Evolutionary conservation across 2,113 vertebrate genomes (phyloP), one percentile per base, ranked within the genome.

Genomic region (Ameiurus melas): DNA sequence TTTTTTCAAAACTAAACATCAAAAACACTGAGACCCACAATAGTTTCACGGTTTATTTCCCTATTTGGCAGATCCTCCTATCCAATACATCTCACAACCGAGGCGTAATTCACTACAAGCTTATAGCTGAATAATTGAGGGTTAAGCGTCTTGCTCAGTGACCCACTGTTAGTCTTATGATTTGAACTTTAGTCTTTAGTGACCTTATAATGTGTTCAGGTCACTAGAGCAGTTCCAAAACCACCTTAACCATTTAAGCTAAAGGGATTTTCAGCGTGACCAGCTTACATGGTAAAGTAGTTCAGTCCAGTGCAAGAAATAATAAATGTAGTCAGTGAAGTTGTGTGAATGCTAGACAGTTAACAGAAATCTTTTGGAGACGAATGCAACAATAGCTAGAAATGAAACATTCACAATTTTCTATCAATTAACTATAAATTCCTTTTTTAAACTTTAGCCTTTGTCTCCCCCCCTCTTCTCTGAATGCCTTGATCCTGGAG

Each of bases 241-340:
- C 81, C 81, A 64, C 20, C 5, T 30, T 83, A 83, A 27, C 25
- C 82, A 68, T 51, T 68, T 19, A 84, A 51, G 43, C 22, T 51
- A 51, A 84, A 47, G 33, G 39, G 58, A 84, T 84, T 84, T 84
- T 47, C 36, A 66, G 82, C 82, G 51, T 83, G 58, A 27, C 81
- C 55, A 64, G 36, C 20, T 62, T 66, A 83, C 27, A 16, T 16
- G 9, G 19, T 62, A 60, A 60, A 83, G 10, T 43, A 58, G 33
- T 43, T 16, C 30, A 36, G 33, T 58, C 53, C 17, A 12, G 13
- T 60, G 30, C 13, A 60, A 53, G 20, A 55, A 53, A n/a, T 8
- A 53, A 53, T 43, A 43, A 43, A 43, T 43, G 33, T 83, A 25
- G 55, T 43, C 30, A 22, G 30, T 13, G 9, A 2, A 36, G 55